Conservation (phyloP, 2,888 invertebrate genomes). For the Petrolisthes cinctipes region DNA sequence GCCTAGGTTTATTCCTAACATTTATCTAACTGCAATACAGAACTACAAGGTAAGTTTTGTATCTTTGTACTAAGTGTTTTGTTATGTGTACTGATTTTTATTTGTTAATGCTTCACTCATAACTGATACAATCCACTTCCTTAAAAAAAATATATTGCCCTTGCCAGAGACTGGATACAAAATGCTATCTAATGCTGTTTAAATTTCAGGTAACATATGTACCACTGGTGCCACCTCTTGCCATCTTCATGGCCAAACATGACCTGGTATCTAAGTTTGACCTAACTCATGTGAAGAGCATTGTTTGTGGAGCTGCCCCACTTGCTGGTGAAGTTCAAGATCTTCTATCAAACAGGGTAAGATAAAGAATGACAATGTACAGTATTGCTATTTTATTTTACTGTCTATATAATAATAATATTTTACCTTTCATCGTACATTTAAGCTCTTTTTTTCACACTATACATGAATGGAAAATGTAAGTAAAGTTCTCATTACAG, state of each 20-base stretch:
- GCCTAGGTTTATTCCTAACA: slow-evolving; percentile 80
- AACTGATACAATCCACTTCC: too few relatives aligned
- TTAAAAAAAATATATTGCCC: too few relatives aligned
- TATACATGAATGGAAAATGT: too few relatives aligned
- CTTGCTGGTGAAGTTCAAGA: slow-evolving; percentile 80
- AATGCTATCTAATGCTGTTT: too few relatives aligned
- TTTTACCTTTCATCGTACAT: background rate
- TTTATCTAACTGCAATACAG: slow-evolving; percentile 81
- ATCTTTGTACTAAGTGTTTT: background rate
- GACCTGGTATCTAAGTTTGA: slow-evolving; percentile 83
- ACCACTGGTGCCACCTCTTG: slow-evolving; percentile 85
- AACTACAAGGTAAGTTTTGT: slow-evolving; percentile 74
- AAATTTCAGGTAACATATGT: slow-evolving; percentile 75
- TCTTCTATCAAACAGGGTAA: slow-evolving; percentile 70
- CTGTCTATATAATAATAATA: background rate
- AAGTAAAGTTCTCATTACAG: too few relatives aligned
- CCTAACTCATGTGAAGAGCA: slow-evolving; percentile 78
- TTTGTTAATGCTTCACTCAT: too few relatives aligned
- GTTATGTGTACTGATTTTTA: too few relatives aligned
- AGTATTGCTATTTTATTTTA: background rate
- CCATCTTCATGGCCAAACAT: slow-evolving; percentile 86
- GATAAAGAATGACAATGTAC: background rate
- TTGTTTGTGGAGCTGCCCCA: slow-evolving; percentile 87
- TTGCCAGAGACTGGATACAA: too few relatives aligned
- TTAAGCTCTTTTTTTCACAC: too few relatives aligned